Percentiles rank a stretch among this genome's conserved stretches.
These are phyloP conservation scores for Crematogaster levior DNA, from an alignment of 2,888 invertebrate genomes.

Conservation along the genomic window DNA sequence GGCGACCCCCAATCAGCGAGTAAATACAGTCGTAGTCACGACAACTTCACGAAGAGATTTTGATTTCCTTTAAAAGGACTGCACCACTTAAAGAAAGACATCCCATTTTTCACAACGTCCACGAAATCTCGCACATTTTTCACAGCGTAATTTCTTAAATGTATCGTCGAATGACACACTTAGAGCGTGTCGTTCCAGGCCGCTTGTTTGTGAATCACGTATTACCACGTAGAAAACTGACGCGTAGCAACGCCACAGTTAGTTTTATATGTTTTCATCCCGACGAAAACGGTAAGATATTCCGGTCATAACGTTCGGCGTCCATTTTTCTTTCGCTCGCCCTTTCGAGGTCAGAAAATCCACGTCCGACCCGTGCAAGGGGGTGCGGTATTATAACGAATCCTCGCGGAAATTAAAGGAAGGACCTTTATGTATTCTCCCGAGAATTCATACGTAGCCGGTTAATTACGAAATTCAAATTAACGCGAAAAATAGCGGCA, in stretches of 20 bases:
- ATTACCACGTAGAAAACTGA: slow-evolving; percentile 35
- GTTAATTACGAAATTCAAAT: slow-evolving; percentile 85
- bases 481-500: slow-evolving; percentile 84
- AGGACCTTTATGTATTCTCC: slow-evolving; percentile 82
- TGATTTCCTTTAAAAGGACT: slow-evolving; percentile 64
- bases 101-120: slow-evolving; percentile 58
- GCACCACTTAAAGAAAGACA: slow-evolving; percentile 50
- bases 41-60: slow-evolving; percentile 74
- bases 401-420: slow-evolving; percentile 83
- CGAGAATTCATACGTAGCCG: slow-evolving; percentile 79
- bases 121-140: slow-evolving; percentile 26
- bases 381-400: slow-evolving; percentile 77
- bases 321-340: slow-evolving; percentile 68
- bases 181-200: not conserved
- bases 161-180: not conserved
- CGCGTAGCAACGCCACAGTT: slow-evolving; percentile 7
- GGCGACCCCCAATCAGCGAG: slow-evolving; percentile 74
- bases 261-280: slow-evolving; percentile 46
- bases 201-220: slow-evolving; percentile 1
- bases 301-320: slow-evolving; percentile 62
- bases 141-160: slow-evolving; percentile 31
- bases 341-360: slow-evolving; percentile 76
- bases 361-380: slow-evolving; percentile 66
- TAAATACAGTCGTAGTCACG: slow-evolving; percentile 80
- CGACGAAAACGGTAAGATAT: slow-evolving; percentile 63